Evolutionary conservation across 2,113 vertebrate genomes (phyloP).

Genomic region (Daboia siamensis): DNA sequence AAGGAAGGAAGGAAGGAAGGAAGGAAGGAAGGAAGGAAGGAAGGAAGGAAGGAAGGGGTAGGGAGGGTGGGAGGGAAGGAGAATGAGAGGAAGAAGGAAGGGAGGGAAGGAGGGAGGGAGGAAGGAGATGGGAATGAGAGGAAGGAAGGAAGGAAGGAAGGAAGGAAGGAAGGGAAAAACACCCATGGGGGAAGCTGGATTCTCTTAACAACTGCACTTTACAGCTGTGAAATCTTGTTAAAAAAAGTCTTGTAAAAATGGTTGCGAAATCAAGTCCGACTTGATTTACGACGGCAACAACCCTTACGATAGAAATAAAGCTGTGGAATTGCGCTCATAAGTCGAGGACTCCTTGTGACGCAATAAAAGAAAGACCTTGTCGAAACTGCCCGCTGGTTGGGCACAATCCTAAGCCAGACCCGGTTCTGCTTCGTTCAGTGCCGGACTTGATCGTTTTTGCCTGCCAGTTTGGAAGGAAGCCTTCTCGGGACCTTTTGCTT

Average conservation of each 20-base stretch:
- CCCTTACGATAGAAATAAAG: too few species aligned
- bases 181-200: not conserved
- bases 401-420: not conserved
- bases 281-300: not conserved
- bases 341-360: too few species aligned
- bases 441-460: not conserved
- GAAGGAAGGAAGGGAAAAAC: not conserved
- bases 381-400: not conserved
- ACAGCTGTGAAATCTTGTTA: not conserved
- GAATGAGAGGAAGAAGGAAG: too few species aligned
- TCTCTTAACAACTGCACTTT: too few species aligned
- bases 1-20: fast-evolving
- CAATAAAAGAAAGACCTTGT: too few species aligned
- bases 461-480: not conserved
- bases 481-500: not conserved
- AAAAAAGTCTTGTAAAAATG: not conserved
- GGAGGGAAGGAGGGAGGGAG: too few species aligned
- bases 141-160: too few species aligned
- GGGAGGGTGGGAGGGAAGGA: too few species aligned
- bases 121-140: too few species aligned
- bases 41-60: fast-evolving
- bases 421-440: not conserved
- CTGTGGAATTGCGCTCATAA: too few species aligned
- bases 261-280: not conserved
- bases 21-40: too few species aligned